A percentile compares a stretch with the other conserved stretches of the same genome.
Evolutionary conservation across 2,888 invertebrate genomes (phyloP).

Genomic region (Allacma fusca): DNA sequence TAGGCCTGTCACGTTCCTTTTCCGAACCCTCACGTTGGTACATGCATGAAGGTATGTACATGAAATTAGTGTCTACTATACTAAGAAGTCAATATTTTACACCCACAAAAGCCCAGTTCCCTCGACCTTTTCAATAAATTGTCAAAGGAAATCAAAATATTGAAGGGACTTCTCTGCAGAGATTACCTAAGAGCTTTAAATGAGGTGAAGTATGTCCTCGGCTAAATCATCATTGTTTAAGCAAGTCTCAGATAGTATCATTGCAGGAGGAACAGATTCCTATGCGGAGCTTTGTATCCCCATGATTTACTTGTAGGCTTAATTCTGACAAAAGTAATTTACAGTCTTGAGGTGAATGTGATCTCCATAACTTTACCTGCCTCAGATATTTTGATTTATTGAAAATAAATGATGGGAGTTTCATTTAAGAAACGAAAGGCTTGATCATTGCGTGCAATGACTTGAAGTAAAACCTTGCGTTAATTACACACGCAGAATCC

Average conservation of each 20-base stretch:
- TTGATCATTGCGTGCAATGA: too few species aligned
- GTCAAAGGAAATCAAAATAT: slow-evolving; percentile 15
- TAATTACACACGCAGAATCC: too few species aligned
- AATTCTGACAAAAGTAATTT: too few species aligned
- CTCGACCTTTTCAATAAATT: slow-evolving; percentile 23
- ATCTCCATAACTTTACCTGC: too few species aligned
- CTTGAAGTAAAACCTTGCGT: too few species aligned
- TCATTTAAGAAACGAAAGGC: too few species aligned
- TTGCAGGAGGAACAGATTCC: too few species aligned
- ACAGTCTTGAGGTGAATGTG: too few species aligned
- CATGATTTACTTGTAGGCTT: too few species aligned
- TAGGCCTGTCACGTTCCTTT: neutral
- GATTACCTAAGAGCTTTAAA: neutral
- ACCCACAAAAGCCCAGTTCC: neutral
- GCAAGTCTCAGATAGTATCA: neutral
- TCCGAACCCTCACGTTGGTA: neutral
- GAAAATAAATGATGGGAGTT: too few species aligned
- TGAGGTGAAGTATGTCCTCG: neutral
- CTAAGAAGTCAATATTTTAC: neutral
- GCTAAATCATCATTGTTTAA: neutral
- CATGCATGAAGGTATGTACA: neutral
- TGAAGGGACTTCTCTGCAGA: neutral
- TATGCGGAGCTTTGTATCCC: too few species aligned
- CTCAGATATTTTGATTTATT: too few species aligned
- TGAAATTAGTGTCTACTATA: neutral